Percentiles rank a stretch among this genome's conserved stretches.
phyloP scores from a whole-genome alignment of 23 tunicate genomes.

The Phallusia fumigata region DNA sequence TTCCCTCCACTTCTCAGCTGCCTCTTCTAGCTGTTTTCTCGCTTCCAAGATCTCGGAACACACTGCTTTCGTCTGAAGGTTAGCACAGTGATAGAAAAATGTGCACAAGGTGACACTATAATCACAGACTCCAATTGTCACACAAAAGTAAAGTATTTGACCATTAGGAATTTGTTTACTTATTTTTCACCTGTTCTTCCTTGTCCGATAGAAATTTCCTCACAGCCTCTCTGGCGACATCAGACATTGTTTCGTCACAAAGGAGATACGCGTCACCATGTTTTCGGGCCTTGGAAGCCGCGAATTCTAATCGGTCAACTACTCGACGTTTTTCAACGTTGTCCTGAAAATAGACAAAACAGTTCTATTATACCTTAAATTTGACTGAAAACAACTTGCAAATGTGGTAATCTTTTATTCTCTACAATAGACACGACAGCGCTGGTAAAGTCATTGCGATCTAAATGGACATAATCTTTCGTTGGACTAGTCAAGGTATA shows the following conservation, averaged over 20 bases:
- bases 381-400: no score
- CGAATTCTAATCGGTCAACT: constrained; percentile 29
- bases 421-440: no score
- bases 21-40: constrained; percentile 39
- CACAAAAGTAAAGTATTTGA: no score
- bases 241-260: constrained; percentile 44
- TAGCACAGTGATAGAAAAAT: background rate
- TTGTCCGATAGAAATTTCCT: constrained; percentile 46
- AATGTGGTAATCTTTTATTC: no score
- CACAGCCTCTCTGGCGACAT: constrained; percentile 31
- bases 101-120: background rate
- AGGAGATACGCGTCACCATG: constrained; percentile 30
- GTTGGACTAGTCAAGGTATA: no score
- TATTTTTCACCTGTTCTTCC: constrained; percentile 64
- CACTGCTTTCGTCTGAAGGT: constrained; percentile 36
- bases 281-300: constrained; percentile 2
- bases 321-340: constrained; percentile 23
- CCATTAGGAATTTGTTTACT: background rate
- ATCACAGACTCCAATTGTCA: no score
- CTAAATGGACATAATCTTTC: no score
- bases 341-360: constrained; percentile 12
- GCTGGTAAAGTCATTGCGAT: no score
- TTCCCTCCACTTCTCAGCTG: constrained; percentile 38
- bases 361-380: no score
- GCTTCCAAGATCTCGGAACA: constrained; percentile 46